Evolutionary conservation across 2,888 invertebrate genomes (phyloP).

Genomic region (Drosophila glabriapex): DNA sequence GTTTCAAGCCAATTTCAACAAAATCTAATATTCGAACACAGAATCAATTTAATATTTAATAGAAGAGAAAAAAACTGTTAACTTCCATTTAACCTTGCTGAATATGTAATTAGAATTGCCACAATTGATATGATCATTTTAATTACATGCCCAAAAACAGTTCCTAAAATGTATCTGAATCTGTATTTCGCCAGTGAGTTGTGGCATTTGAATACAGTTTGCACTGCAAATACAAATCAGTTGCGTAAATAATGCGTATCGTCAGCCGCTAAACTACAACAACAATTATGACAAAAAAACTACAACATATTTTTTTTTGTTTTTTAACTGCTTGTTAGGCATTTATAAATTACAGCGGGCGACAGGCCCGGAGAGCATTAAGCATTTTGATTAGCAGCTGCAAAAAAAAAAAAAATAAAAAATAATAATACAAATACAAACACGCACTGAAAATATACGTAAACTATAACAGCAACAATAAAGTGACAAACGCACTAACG

Average conservation of each 20-base stretch:
- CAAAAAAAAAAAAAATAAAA: conserved; percentile 60
- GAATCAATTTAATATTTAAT: not conserved
- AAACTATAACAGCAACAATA: conserved; percentile 39
- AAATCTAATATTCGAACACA: not conserved
- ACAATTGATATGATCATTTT: conserved; percentile 23
- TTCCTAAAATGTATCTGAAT: conserved; percentile 1
- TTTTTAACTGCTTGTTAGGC: conserved; percentile 55
- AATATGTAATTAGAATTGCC: conserved; percentile 23
- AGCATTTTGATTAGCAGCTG: conserved; percentile 78
- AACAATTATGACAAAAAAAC: conserved; percentile 17
- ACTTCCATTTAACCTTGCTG: conserved; percentile 33
- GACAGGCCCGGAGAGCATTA: conserved; percentile 66
- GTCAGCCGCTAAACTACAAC: conserved; percentile 34
- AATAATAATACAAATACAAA: conserved; percentile 26
- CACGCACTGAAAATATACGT: conserved; percentile 55
- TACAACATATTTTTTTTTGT: conserved; percentile 5
- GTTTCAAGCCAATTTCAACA: not conserved
- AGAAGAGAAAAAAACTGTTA: not conserved
- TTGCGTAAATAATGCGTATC: conserved; percentile 82
- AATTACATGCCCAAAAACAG: conserved; percentile 16
- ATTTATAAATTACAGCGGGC: conserved; percentile 72
- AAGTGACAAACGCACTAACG: conserved; percentile 62
- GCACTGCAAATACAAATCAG: conserved; percentile 79
- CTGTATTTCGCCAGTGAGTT: not conserved
- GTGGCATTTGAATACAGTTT: conserved; percentile 38